phyloP scores from a whole-genome alignment of 2,113 vertebrate genomes.

The Geococcyx californianus region DNA sequence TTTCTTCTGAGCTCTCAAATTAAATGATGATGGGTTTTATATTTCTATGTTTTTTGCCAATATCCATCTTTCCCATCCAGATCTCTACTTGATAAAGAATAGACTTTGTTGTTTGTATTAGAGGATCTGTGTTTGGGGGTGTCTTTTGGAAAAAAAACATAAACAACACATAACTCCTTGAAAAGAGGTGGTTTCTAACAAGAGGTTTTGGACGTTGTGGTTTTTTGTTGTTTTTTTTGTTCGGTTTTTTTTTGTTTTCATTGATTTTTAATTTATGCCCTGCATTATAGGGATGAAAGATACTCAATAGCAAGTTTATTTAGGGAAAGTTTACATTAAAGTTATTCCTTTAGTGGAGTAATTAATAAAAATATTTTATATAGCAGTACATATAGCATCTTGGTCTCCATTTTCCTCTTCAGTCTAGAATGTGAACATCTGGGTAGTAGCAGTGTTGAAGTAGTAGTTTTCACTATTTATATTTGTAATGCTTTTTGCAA shows the following conservation, averaged over 20 bases:
- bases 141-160: rapidly evolving
- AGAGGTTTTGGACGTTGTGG: rapidly evolving
- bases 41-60: neutral
- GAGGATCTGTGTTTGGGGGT: rapidly evolving
- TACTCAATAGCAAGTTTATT: neutral
- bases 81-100: neutral
- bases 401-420: neutral
- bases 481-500: neutral
- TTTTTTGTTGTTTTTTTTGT: neutral
- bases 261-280: neutral
- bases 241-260: neutral
- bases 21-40: neutral
- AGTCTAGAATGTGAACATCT: neutral
- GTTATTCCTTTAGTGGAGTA: neutral
- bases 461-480: neutral
- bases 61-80: neutral
- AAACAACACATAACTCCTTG: neutral
- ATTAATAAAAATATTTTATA: neutral
- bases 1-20: neutral
- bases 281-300: neutral
- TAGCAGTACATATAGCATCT: neutral
- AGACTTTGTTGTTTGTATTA: neutral
- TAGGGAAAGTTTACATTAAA: neutral
- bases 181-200: neutral
- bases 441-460: neutral